Evolutionary conservation across 1,140 invertebrate species (phyloP).

Genomic region (Drosophila pallidifrons): DNA sequence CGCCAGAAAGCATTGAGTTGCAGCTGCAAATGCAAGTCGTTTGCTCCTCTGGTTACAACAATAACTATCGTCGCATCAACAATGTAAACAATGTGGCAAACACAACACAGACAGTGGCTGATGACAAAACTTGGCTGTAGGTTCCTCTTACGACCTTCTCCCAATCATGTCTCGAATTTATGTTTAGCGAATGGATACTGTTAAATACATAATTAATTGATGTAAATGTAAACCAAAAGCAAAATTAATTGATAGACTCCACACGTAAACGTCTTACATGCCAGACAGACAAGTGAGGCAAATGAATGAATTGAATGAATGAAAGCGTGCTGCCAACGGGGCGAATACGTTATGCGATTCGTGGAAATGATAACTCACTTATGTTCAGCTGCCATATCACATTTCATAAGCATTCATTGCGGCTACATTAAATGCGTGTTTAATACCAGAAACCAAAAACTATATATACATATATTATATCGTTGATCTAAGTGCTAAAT

Average conservation of each 20-base stretch:
- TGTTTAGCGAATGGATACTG: slow-evolving; percentile 2
- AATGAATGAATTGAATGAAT: background rate
- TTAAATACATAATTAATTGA: slow-evolving; percentile 7
- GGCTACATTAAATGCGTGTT: slow-evolving; percentile 21
- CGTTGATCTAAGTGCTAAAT: slow-evolving; percentile 17
- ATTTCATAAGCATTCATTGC: slow-evolving; percentile 32
- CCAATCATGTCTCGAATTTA: slow-evolving; percentile 69
- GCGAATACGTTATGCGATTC: slow-evolving; percentile 16
- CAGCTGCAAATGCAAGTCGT: slow-evolving; percentile 57
- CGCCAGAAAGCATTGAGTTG: slow-evolving; percentile 48
- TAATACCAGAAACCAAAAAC: slow-evolving; percentile 4
- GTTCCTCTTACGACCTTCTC: background rate
- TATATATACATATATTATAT: slow-evolving; percentile 16
- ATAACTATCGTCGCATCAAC: slow-evolving; percentile 65
- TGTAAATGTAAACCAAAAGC: slow-evolving; percentile 3
- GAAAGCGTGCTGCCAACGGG: slow-evolving; percentile 1
- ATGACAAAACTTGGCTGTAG: slow-evolving; percentile 82
- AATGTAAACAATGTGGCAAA: slow-evolving; percentile 12
- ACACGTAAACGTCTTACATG: background rate
- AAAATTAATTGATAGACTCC: slow-evolving; percentile 10
- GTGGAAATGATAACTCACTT: slow-evolving; percentile 1
- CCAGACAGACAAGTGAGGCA: background rate
- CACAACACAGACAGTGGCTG: slow-evolving; percentile 27
- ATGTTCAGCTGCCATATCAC: slow-evolving; percentile 31
- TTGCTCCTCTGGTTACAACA: slow-evolving; percentile 61